Evolutionary conservation across 2,888 invertebrate species (phyloP).

Genomic region (Phytoseiulus persimilis): DNA sequence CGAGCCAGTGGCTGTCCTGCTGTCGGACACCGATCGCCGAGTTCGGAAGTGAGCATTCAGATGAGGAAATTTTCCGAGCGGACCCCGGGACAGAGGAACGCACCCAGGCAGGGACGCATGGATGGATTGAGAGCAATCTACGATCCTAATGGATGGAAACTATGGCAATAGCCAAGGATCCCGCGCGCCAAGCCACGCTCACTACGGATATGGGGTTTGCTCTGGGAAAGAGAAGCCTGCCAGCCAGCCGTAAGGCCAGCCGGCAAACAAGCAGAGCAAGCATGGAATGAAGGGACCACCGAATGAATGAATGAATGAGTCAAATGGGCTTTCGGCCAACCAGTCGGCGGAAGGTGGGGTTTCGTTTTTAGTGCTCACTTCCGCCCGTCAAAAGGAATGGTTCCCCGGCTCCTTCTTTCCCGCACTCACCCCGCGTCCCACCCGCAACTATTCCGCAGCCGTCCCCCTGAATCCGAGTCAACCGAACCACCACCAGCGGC

Average conservation of each 20-base stretch:
- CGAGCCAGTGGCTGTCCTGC: too few species aligned
- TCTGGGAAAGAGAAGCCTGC: not conserved
- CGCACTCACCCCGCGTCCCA: not conserved
- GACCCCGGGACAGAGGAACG: too few species aligned
- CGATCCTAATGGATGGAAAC: not conserved
- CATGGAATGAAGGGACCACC: not conserved
- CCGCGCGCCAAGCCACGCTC: not conserved
- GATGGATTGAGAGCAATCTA: not conserved
- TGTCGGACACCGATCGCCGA: too few species aligned
- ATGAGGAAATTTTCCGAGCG: too few species aligned
- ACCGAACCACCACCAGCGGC: not conserved
- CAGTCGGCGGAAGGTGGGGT: conserved; percentile 5
- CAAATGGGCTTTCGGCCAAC: not conserved
- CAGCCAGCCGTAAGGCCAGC: not conserved
- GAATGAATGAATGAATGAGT: not conserved
- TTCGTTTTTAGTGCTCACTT: conserved; percentile 31
- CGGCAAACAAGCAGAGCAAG: not conserved
- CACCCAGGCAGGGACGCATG: not conserved
- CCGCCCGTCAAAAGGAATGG: conserved; percentile 10
- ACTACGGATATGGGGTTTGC: not conserved
- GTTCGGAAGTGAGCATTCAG: too few species aligned
- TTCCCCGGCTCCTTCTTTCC: not conserved
- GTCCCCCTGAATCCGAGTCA: not conserved
- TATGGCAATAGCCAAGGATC: not conserved
- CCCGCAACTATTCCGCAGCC: not conserved